Percentiles rank a stretch among this genome's conserved stretches.
These are phyloP conservation scores for Columba livia DNA, from an alignment of 2,113 vertebrate genomes.

Conservation along the genomic window DNA sequence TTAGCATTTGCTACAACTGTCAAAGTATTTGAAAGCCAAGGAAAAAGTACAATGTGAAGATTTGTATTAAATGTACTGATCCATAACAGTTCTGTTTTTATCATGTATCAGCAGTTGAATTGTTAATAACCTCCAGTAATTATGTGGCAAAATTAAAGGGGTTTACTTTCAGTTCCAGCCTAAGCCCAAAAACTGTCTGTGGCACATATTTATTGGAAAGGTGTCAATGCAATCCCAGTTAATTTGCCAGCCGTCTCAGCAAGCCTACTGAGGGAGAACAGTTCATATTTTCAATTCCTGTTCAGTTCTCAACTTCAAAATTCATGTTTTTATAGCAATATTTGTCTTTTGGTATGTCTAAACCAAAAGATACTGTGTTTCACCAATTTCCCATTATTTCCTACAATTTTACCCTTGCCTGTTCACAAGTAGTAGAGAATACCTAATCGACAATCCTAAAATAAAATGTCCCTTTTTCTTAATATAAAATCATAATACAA, in stretches of 20 bases:
- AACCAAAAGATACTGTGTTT: neutral
- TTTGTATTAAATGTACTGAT: neutral
- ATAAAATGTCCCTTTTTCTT: neutral
- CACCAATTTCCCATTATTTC: neutral
- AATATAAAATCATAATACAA: neutral
- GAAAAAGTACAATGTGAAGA: neutral
- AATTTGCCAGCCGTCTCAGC: neutral
- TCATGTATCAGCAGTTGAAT: neutral
- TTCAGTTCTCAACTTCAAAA: neutral
- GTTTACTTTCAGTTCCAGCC: neutral
- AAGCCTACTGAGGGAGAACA: neutral
- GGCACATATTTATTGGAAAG: neutral
- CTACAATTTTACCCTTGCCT: neutral
- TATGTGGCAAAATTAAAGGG: neutral
- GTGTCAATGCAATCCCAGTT: neutral
- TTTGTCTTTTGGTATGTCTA: neutral
- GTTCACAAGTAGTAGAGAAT: neutral
- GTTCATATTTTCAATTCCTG: neutral
- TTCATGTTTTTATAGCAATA: neutral
- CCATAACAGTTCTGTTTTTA: neutral
- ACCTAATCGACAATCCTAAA: neutral
- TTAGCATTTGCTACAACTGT: neutral
- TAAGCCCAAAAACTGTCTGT: neutral
- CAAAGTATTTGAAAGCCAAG: neutral
- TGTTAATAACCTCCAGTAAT: neutral